A percentile compares a stretch with the other conserved stretches of the same genome.
These are phyloP conservation scores for Hydraecia micacea DNA, from an alignment of 2,888 invertebrate species.

Conservation along the genomic window DNA sequence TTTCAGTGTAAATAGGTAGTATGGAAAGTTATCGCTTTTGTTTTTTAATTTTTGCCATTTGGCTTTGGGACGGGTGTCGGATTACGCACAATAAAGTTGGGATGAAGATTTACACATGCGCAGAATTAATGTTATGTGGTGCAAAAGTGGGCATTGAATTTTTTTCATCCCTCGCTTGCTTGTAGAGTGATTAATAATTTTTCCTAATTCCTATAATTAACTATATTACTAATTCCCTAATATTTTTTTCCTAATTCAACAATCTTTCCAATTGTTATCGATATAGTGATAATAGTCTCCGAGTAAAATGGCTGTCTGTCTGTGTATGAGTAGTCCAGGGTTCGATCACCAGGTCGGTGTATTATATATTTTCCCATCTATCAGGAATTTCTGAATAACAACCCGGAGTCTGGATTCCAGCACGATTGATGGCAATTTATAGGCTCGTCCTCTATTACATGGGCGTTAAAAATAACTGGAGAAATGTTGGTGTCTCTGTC, in stretches of 20 bases:
- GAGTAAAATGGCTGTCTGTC: not conserved
- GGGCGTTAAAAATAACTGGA: not conserved
- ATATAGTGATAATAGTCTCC: not conserved
- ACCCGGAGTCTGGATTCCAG: not conserved
- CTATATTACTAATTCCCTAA: too few relatives aligned
- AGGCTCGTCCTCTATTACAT: not conserved
- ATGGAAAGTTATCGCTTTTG: not conserved
- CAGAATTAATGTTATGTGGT: not conserved
- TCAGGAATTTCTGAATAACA: not conserved
- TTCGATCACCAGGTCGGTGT: not conserved
- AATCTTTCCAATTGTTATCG: not conserved
- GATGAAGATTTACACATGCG: not conserved
- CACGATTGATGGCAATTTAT: not conserved
- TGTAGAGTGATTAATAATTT: not conserved
- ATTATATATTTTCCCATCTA: not conserved
- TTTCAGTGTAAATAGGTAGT: not conserved
- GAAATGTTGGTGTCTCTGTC: not conserved
- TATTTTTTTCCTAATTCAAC: not conserved
- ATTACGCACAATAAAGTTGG: not conserved
- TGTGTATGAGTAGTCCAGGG: not conserved
- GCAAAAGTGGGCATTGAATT: not conserved
- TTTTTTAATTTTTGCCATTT: not conserved
- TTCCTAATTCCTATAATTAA: too few relatives aligned
- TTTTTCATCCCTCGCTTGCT: not conserved
- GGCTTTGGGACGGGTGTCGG: not conserved